phyloP scores from a whole-genome alignment of 2,888 invertebrate genomes.

The Agonopterix alstromeriana region DNA sequence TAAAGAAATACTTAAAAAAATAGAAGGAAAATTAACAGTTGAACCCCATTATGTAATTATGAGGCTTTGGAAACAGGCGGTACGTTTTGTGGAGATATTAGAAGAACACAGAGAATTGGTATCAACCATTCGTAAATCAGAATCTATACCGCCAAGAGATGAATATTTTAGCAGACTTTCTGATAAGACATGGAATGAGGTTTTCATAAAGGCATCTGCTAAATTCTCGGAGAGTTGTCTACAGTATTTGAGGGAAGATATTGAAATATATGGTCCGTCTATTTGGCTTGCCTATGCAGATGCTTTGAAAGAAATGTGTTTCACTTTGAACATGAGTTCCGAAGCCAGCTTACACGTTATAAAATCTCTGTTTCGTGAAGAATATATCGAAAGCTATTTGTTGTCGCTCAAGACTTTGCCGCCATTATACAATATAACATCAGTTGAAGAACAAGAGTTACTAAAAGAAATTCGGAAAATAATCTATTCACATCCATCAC shows the following conservation, averaged over 20 bases:
- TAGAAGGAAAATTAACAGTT: slow-evolving; percentile 20
- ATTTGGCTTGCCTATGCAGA: neutral
- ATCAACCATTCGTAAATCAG: neutral
- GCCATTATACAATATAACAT: neutral
- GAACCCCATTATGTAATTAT: slow-evolving; percentile 22
- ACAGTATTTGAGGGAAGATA: slow-evolving; percentile 1
- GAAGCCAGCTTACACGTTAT: neutral
- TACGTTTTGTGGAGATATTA: slow-evolving; percentile 18
- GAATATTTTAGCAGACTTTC: neutral
- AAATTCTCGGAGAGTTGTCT: neutral
- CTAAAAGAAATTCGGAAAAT: neutral
- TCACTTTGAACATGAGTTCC: neutral
- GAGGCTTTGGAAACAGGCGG: slow-evolving; percentile 26
- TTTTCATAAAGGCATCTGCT: neutral
- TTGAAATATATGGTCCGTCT: neutral
- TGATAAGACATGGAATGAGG: neutral
- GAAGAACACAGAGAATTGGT: slow-evolving; percentile 8
- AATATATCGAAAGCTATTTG: neutral
- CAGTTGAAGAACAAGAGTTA: neutral
- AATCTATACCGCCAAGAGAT: neutral
- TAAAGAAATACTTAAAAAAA: slow-evolving; percentile 18
- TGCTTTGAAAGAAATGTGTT: neutral
- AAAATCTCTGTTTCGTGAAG: neutral
- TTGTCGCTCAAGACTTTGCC: neutral
- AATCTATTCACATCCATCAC: neutral